Conservation (phyloP, 2,888 invertebrate genomes). For the Melitaea athalia region DNA sequence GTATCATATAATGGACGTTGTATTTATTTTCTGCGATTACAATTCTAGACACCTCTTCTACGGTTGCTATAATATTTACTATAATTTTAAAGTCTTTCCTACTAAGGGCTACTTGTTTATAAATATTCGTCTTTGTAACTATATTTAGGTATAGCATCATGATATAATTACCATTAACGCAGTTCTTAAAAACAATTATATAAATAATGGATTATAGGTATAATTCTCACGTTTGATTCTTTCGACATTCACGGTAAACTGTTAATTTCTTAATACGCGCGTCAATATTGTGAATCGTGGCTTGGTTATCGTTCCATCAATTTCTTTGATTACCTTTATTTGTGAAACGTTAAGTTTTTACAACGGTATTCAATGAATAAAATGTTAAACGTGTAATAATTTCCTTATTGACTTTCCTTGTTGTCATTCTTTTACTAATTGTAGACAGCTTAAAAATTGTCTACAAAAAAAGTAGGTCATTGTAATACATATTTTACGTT, state of each 20-base stretch:
- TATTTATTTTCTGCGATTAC: conserved; percentile 3
- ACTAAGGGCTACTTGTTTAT: too few relatives aligned
- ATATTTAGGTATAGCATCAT: too few relatives aligned
- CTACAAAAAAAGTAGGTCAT: too few relatives aligned
- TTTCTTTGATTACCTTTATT: conserved; percentile 59
- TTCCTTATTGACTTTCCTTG: background rate
- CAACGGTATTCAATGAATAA: conserved; percentile 16
- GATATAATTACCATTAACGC: background rate
- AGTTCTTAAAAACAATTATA: background rate
- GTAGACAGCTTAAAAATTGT: too few relatives aligned
- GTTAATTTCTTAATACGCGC: conserved; percentile 11
- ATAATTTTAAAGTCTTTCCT: too few relatives aligned
- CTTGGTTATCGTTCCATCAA: conserved; percentile 52
- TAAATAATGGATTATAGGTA: background rate
- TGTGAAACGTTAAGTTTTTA: conserved; percentile 23
- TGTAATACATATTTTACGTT: too few relatives aligned
- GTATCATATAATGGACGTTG: conserved; percentile 18
- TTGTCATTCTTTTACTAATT: background rate
- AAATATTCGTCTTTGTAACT: too few relatives aligned
- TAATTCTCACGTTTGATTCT: background rate
- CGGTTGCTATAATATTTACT: too few relatives aligned
- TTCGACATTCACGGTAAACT: background rate
- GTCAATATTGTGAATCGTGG: conserved; percentile 54
- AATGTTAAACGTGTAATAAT: conserved; percentile 4
- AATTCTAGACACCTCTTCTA: conserved; percentile 2